A percentile compares a stretch with the other conserved stretches of the same genome.
Conservation (phyloP, 2,797 vertebrate species). For the Linurgus olivaceus region DNA sequence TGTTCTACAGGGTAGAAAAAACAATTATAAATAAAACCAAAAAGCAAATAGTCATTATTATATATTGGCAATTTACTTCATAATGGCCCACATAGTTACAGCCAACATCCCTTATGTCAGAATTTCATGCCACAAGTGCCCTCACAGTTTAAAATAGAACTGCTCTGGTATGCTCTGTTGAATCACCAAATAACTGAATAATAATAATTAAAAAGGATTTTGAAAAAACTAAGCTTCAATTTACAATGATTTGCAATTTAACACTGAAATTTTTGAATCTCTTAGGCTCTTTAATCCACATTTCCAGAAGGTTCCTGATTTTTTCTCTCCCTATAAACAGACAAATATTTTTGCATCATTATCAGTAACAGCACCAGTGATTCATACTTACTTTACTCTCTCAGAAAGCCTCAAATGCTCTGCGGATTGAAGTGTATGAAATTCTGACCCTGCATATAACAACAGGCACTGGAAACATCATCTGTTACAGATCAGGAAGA, state of each 20-base stretch:
- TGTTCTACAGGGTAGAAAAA: slow-evolving; percentile 18
- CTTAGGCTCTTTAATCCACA: neutral
- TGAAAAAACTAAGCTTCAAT: neutral
- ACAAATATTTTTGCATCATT: neutral
- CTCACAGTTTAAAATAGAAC: neutral
- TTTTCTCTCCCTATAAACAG: neutral
- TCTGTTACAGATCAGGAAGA: neutral
- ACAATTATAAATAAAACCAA: neutral
- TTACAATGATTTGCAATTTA: neutral
- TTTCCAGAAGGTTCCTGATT: neutral
- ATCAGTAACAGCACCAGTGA: neutral
- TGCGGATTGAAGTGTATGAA: neutral
- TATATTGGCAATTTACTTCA: slow-evolving; percentile 14
- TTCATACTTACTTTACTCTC: neutral
- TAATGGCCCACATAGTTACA: neutral
- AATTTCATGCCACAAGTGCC: neutral
- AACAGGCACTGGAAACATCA: neutral
- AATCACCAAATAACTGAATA: neutral
- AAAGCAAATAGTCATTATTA: slow-evolving; percentile 11
- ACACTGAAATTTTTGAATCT: neutral
- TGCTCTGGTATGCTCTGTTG: neutral
- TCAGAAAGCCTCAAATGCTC: neutral
- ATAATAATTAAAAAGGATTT: neutral
- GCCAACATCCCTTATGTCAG: neutral
- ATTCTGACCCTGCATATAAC: neutral